These are phyloP conservation scores for Amphipyra berbera DNA, from an alignment of 2,888 invertebrate genomes.

Conservation along the genomic window DNA sequence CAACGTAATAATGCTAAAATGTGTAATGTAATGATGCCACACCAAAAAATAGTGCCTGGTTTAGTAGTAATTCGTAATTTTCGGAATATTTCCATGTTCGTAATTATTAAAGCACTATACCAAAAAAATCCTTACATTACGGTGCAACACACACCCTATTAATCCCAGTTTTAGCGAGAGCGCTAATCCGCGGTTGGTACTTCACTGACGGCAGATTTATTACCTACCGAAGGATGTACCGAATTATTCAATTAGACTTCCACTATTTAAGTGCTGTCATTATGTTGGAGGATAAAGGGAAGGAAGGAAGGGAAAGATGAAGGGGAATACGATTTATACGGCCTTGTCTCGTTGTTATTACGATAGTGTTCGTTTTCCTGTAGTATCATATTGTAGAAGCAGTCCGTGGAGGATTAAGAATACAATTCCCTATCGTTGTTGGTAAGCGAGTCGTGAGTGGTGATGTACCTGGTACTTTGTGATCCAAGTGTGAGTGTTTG, in stretches of 20 bases:
- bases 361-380: conserved; percentile 23
- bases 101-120: too few relatives aligned
- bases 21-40: too few relatives aligned
- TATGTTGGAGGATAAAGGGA: conserved; percentile 26
- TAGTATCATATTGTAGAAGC: too few relatives aligned
- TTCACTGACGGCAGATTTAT: conserved; percentile 62
- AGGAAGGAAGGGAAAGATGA: background rate
- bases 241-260: conserved; percentile 60
- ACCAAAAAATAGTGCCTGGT: too few relatives aligned
- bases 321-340: conserved; percentile 24
- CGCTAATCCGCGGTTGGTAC: conserved; percentile 67
- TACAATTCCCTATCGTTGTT: too few relatives aligned
- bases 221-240: conserved; percentile 52
- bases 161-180: conserved; percentile 60
- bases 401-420: background rate
- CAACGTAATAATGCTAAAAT: too few relatives aligned
- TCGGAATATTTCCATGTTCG: too few relatives aligned
- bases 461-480: too few relatives aligned
- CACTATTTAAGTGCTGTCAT: conserved; percentile 52
- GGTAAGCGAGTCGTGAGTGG: too few relatives aligned
- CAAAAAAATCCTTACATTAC: conserved; percentile 8
- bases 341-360: conserved; percentile 15
- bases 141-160: conserved; percentile 46
- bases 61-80: too few relatives aligned
- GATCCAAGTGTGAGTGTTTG: too few relatives aligned